phyloP scores from a whole-genome alignment of 2,113 vertebrate genomes.

The Takifugu flavidus region DNA sequence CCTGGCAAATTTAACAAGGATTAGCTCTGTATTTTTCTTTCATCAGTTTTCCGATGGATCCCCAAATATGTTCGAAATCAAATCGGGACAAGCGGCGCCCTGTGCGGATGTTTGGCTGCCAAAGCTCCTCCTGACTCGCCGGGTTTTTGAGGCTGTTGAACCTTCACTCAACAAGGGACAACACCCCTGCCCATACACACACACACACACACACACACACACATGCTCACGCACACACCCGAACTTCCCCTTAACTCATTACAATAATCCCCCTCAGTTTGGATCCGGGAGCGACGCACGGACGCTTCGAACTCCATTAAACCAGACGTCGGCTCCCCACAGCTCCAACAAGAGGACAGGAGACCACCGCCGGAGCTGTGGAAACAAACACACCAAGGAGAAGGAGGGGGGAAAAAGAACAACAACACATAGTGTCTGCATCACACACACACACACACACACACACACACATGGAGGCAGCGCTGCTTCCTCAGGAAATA shows the following conservation, averaged over 20 bases:
- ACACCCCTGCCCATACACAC: slow-evolving; percentile 44
- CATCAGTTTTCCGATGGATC: slow-evolving; percentile 71
- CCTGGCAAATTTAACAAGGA: slow-evolving; percentile 68
- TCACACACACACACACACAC: slow-evolving; percentile 2
- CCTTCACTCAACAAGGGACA: slow-evolving; percentile 57
- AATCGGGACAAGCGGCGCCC: slow-evolving; percentile 71
- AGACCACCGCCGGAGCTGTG: slow-evolving; percentile 47
- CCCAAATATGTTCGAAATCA: slow-evolving; percentile 71
- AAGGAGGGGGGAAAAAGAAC: no score
- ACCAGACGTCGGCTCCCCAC: slow-evolving; percentile 41
- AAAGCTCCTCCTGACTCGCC: slow-evolving; percentile 56
- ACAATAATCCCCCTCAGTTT: slow-evolving; percentile 62
- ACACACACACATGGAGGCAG: slow-evolving; percentile 5
- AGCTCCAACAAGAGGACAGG: slow-evolving; percentile 44
- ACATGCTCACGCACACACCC: slow-evolving; percentile 1
- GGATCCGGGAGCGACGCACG: slow-evolving; percentile 28
- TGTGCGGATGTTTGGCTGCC: slow-evolving; percentile 73
- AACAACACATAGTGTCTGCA: background rate
- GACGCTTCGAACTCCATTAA: slow-evolving; percentile 41
- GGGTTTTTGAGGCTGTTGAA: slow-evolving; percentile 49
- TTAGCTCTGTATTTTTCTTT: slow-evolving; percentile 79
- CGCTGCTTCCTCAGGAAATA: slow-evolving; percentile 48
- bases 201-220: slow-evolving; percentile 10
- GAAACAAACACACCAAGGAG: slow-evolving; percentile 4
- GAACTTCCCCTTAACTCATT: slow-evolving; percentile 43